Percentiles rank a stretch among this genome's conserved stretches.
phyloP scores from a whole-genome alignment of 1,140 invertebrate species.

The Mya arenaria region DNA sequence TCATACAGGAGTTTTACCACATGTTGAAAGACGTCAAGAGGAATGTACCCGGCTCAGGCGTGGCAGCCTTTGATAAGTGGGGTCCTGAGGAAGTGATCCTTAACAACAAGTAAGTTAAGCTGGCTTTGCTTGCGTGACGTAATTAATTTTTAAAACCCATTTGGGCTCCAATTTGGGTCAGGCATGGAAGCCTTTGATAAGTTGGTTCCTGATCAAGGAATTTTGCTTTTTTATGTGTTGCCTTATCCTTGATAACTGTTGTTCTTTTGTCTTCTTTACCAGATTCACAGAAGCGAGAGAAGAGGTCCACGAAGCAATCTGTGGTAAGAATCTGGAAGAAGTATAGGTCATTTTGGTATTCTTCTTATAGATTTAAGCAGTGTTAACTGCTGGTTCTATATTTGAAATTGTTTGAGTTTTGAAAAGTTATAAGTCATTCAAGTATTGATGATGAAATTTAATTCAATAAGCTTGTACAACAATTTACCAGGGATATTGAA shows the following conservation, averaged over 20 bases:
- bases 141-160: too few species aligned
- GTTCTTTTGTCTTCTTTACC: constrained; percentile 57
- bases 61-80: constrained; percentile 81
- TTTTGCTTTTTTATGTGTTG: too few species aligned
- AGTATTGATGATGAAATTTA: not conserved
- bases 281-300: constrained; percentile 87
- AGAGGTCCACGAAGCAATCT: constrained; percentile 92
- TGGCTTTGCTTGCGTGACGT: not conserved
- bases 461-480: not conserved
- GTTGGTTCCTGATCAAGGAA: too few species aligned
- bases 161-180: too few species aligned
- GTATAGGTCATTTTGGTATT: too few species aligned
- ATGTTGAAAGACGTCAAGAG: constrained; percentile 94
- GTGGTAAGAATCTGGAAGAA: constrained; percentile 84
- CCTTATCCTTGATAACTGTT: not conserved
- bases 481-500: not conserved
- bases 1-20: constrained; percentile 98
- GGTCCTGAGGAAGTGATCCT: constrained; percentile 79
- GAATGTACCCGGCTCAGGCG: constrained; percentile 76
- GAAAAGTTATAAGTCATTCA: too few species aligned
- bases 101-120: constrained; percentile 76
- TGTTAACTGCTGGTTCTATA: too few species aligned
- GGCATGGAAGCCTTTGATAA: too few species aligned
- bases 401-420: too few species aligned
- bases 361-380: too few species aligned